These are phyloP conservation scores for Rhamnusium bicolor DNA, from an alignment of 2,888 invertebrate species.

Conservation along the genomic window DNA sequence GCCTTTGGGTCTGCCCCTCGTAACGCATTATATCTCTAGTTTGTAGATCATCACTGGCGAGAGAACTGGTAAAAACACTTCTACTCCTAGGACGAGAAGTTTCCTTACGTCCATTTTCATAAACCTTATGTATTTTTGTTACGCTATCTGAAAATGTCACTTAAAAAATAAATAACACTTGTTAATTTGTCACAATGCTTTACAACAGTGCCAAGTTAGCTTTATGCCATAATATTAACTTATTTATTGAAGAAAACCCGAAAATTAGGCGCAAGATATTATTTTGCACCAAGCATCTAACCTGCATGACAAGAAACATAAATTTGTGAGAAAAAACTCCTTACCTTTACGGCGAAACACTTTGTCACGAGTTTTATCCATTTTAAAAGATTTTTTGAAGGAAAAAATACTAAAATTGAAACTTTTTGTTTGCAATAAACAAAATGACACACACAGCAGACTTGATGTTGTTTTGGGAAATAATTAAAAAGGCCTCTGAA, in stretches of 20 bases:
- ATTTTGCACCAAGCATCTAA: not conserved
- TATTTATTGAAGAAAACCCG: not conserved
- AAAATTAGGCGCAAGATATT: not conserved
- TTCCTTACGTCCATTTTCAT: conserved; percentile 63
- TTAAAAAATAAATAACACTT: conserved; percentile 40
- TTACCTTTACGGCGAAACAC: conserved; percentile 69
- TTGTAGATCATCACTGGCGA: conserved; percentile 74
- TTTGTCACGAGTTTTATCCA: conserved; percentile 64
- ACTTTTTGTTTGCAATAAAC: conserved; percentile 55
- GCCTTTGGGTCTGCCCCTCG: conserved; percentile 74
- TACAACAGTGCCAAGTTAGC: not conserved
- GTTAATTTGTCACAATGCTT: conserved; percentile 14
- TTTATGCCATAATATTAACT: not conserved
- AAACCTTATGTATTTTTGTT: conserved; percentile 64
- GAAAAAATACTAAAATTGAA: conserved; percentile 57
- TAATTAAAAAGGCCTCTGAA: conserved; percentile 11
- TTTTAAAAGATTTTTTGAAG: conserved; percentile 58
- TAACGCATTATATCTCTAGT: conserved; percentile 74
- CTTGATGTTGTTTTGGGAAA: conserved; percentile 11
- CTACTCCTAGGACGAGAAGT: conserved; percentile 77
- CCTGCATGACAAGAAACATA: not conserved
- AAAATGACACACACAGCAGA: conserved; percentile 40
- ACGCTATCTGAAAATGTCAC: conserved; percentile 67
- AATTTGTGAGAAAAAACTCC: conserved; percentile 31
- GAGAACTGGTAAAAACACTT: conserved; percentile 78